phyloP scores from a whole-genome alignment of 2,888 invertebrate genomes.

The Orgyia antiqua region DNA sequence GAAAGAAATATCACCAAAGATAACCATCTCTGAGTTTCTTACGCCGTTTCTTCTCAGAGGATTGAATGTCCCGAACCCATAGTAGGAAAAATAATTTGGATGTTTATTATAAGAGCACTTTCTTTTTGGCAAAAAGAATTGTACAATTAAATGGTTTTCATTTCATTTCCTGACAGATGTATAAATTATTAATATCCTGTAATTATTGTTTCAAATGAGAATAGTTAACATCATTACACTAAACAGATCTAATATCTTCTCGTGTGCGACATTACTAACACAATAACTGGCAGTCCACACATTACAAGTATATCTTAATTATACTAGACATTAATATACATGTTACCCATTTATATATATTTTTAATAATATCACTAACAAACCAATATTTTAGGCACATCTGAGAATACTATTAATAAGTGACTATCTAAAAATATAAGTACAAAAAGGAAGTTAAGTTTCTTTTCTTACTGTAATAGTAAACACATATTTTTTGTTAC shows the following conservation, averaged over 20 bases:
- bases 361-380: conserved; percentile 52
- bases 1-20: too few species aligned
- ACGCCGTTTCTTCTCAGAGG: too few species aligned
- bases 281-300: conserved; percentile 23
- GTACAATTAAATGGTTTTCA: too few species aligned
- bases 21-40: too few species aligned
- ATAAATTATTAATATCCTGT: background rate
- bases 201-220: conserved; percentile 22
- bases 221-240: conserved; percentile 14
- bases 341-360: conserved; percentile 31
- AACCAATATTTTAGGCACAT: conserved; percentile 70
- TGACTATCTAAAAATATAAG: conserved; percentile 61
- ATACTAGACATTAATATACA: conserved; percentile 25
- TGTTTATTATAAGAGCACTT: too few species aligned
- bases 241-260: conserved; percentile 26
- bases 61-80: too few species aligned
- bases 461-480: too few species aligned
- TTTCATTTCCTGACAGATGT: too few species aligned
- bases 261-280: conserved; percentile 13
- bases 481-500: conserved; percentile 29
- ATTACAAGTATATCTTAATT: conserved; percentile 25
- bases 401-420: conserved; percentile 56
- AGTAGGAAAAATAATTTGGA: too few species aligned
- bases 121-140: too few species aligned
- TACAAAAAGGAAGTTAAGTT: conserved; percentile 72